A percentile compares a stretch with the other conserved stretches of the same genome.
Conservation (phyloP, 2,888 invertebrate genomes). For the Drosophila monieri region DNA sequence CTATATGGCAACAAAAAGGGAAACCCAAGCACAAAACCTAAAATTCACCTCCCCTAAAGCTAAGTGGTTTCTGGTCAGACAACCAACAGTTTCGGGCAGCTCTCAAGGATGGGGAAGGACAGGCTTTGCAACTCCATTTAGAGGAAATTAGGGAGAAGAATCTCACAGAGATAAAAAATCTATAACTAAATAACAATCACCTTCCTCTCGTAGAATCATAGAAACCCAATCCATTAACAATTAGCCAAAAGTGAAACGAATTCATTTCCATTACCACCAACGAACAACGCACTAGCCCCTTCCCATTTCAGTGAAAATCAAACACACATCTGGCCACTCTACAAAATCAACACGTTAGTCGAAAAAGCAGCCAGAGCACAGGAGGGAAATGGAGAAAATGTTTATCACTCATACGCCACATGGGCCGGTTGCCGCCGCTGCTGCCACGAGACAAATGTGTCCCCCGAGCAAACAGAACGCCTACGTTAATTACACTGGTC, state of each 20-base stretch:
- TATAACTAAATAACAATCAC: background rate
- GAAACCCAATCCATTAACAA: slow-evolving; percentile 57
- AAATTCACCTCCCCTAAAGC: slow-evolving; percentile 35
- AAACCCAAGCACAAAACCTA: slow-evolving; percentile 66
- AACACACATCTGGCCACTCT: slow-evolving; percentile 36
- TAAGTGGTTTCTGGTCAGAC: slow-evolving; percentile 42
- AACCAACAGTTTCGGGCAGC: slow-evolving; percentile 11
- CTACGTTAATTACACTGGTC: slow-evolving; percentile 50
- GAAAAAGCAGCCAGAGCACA: slow-evolving; percentile 35
- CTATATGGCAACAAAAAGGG: slow-evolving; percentile 43
- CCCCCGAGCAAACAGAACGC: slow-evolving; percentile 62
- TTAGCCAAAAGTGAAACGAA: slow-evolving; percentile 54
- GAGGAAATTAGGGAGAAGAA: slow-evolving; percentile 25
- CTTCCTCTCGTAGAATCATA: slow-evolving; percentile 11
- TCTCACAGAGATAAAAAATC: background rate
- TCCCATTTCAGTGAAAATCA: slow-evolving; percentile 21
- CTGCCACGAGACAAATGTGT: slow-evolving; percentile 53
- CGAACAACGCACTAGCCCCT: background rate
- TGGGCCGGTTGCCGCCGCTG: slow-evolving; percentile 28
- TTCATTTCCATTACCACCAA: slow-evolving; percentile 36
- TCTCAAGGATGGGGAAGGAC: background rate
- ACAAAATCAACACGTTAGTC: slow-evolving; percentile 39
- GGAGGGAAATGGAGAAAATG: slow-evolving; percentile 52
- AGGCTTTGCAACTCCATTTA: slow-evolving; percentile 39
- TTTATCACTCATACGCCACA: slow-evolving; percentile 68